Conservation (phyloP, 1,140 invertebrate species). For the Hetaerina americana region DNA sequence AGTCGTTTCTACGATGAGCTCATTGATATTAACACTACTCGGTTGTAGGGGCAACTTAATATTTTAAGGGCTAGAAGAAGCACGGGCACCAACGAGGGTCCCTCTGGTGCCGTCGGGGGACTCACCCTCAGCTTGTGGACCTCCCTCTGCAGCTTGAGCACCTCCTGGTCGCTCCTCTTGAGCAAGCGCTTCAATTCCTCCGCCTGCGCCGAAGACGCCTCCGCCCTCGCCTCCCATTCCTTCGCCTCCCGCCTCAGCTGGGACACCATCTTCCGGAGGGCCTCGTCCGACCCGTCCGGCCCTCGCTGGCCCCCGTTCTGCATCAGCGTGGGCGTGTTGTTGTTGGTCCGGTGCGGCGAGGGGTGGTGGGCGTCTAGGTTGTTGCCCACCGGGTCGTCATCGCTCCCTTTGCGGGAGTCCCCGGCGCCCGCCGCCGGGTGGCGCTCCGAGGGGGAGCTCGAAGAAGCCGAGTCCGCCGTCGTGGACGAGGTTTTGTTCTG, state of each 20-base stretch:
- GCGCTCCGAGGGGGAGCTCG: background rate
- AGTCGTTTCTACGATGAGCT: too few species aligned
- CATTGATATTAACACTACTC: too few species aligned
- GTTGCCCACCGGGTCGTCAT: constrained; percentile 16
- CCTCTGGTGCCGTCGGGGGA: too few species aligned
- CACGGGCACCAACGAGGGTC: too few species aligned
- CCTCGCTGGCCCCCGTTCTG: constrained; percentile 23
- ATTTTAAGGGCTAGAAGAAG: too few species aligned
- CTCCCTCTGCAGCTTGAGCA: constrained; percentile 38
- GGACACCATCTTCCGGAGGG: constrained; percentile 23
- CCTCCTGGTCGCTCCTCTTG: constrained; percentile 29
- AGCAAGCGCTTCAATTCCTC: constrained; percentile 25
- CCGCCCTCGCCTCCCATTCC: constrained; percentile 25
- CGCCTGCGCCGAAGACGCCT: constrained; percentile 18
- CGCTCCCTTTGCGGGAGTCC: constrained; percentile 23
- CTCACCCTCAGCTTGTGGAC: constrained; percentile 45
- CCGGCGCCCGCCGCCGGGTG: constrained; percentile 12
- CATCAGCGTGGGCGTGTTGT: constrained; percentile 25
- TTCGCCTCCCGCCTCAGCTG: constrained; percentile 27
- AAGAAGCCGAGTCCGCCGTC: background rate
- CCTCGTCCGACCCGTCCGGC: constrained; percentile 18
- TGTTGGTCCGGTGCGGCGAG: constrained; percentile 24
- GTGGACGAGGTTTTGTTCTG: background rate
- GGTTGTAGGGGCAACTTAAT: too few species aligned
- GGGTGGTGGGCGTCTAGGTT: constrained; percentile 13